Conservation (phyloP, 2,888 invertebrate species). For the Polymixis flavicincta region DNA sequence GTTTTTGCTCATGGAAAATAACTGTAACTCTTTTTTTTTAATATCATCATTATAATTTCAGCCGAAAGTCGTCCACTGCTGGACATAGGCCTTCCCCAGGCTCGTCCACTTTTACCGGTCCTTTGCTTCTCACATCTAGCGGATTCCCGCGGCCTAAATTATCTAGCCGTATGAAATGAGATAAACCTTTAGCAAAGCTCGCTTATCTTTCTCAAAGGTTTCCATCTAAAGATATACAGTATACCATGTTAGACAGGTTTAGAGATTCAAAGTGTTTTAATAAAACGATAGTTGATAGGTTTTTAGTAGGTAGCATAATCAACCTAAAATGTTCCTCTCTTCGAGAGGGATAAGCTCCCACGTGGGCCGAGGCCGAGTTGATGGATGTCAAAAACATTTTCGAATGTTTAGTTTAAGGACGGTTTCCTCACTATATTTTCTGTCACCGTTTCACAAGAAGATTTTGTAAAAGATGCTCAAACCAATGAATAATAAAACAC, state of each 20-base stretch:
- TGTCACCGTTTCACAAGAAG: no score
- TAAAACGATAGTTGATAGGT: not conserved
- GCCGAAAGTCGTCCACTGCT: no score
- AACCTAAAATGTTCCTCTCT: no score
- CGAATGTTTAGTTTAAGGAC: not conserved
- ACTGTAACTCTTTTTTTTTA: no score
- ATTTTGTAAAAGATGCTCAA: not conserved
- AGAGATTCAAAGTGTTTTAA: not conserved
- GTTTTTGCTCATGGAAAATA: no score
- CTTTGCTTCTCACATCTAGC: no score
- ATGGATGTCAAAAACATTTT: not conserved
- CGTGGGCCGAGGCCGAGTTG: not conserved
- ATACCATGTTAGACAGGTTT: not conserved
- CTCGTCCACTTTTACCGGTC: no score
- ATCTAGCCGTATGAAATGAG: not conserved
- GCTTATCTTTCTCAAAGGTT: not conserved
- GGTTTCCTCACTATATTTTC: not conserved
- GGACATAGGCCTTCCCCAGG: no score
- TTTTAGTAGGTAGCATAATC: no score
- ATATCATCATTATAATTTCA: no score
- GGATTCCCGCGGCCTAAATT: no score
- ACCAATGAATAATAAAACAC: not conserved
- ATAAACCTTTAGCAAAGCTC: not conserved
- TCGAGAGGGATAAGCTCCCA: no score
- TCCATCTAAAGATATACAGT: not conserved